Evolutionary conservation across 2,888 invertebrate genomes (phyloP).

Genomic region (Drosophila pegasa): DNA sequence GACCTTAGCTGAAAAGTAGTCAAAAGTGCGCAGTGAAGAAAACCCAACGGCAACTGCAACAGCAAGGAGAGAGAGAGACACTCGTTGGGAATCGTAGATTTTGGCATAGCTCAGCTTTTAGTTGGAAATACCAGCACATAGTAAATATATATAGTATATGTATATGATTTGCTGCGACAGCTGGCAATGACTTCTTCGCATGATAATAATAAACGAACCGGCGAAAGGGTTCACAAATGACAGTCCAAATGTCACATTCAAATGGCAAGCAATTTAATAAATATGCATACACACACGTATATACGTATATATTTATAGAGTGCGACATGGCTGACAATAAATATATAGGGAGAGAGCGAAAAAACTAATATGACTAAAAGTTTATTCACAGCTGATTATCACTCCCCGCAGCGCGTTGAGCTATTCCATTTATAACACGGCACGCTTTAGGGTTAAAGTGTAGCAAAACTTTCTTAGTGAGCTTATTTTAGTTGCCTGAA

Average conservation of each 20-base stretch:
- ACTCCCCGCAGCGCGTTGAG: slow-evolving; percentile 8
- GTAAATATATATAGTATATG: background rate
- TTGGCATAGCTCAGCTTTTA: slow-evolving; percentile 40
- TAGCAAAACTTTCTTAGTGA: background rate
- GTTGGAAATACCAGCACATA: background rate
- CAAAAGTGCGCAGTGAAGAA: slow-evolving; percentile 55
- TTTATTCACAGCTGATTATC: slow-evolving; percentile 20
- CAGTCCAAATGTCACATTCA: slow-evolving; percentile 65
- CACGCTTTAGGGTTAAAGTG: slow-evolving; percentile 2
- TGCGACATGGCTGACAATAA: slow-evolving; percentile 73
- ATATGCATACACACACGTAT: slow-evolving; percentile 17
- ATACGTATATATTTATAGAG: slow-evolving; percentile 61
- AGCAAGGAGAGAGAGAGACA: slow-evolving; percentile 10
- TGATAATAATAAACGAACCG: slow-evolving; percentile 58
- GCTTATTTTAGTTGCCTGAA: background rate
- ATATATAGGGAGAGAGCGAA: slow-evolving; percentile 18
- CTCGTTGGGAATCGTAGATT: slow-evolving; percentile 35
- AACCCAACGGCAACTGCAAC: slow-evolving; percentile 10
- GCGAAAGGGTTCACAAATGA: slow-evolving; percentile 68
- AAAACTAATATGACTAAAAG: slow-evolving; percentile 26
- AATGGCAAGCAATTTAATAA: slow-evolving; percentile 75
- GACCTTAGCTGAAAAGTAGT: slow-evolving; percentile 46
- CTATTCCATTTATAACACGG: background rate
- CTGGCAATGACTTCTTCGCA: slow-evolving; percentile 77
- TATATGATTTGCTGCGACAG: slow-evolving; percentile 54